Percentiles rank a stretch among this genome's conserved stretches.
These are phyloP conservation scores for Sparus aurata DNA, from an alignment of 2,797 vertebrate genomes.

Conservation along the genomic window DNA sequence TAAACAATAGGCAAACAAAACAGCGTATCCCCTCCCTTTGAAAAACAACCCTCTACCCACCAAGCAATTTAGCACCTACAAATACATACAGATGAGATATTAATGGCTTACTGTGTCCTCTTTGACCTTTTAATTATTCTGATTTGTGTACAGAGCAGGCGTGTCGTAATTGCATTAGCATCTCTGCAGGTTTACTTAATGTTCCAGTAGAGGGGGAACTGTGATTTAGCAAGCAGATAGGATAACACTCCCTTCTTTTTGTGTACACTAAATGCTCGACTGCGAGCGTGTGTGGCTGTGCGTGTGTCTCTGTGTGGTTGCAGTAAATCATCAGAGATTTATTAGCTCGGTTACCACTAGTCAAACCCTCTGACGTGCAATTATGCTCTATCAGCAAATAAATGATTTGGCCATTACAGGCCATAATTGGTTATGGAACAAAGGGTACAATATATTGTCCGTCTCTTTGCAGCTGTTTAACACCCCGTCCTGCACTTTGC, in stretches of 20 bases:
- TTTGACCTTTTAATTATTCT: slow-evolving; percentile 83
- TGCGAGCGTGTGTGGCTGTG: slow-evolving; percentile 15
- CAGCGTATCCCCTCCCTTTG: slow-evolving; percentile 47
- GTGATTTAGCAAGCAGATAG: slow-evolving; percentile 60
- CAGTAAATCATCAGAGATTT: slow-evolving; percentile 73
- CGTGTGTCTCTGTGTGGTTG: slow-evolving; percentile 34
- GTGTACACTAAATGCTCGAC: slow-evolving; percentile 36
- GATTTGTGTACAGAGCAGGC: slow-evolving; percentile 76
- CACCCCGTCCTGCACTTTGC: slow-evolving; percentile 39
- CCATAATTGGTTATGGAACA: slow-evolving; percentile 77
- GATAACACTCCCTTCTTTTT: slow-evolving; percentile 46
- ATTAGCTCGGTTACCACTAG: slow-evolving; percentile 71
- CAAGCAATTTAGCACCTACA: slow-evolving; percentile 70
- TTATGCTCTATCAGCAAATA: slow-evolving; percentile 82
- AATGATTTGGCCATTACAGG: slow-evolving; percentile 77
- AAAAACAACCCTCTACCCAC: slow-evolving; percentile 67
- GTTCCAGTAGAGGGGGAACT: slow-evolving; percentile 56
- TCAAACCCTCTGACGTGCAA: slow-evolving; percentile 72
- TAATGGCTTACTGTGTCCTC: slow-evolving; percentile 75
- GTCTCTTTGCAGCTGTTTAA: slow-evolving; percentile 51
- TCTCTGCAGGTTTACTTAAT: slow-evolving; percentile 75
- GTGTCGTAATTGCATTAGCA: slow-evolving; percentile 78
- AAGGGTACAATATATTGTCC: slow-evolving; percentile 61
- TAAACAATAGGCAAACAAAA: slow-evolving; percentile 65
- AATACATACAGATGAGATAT: slow-evolving; percentile 79